Base-by-base conservation (phyloP, 2,113 vertebrate species). In the Perca fluviatilis region DNA sequence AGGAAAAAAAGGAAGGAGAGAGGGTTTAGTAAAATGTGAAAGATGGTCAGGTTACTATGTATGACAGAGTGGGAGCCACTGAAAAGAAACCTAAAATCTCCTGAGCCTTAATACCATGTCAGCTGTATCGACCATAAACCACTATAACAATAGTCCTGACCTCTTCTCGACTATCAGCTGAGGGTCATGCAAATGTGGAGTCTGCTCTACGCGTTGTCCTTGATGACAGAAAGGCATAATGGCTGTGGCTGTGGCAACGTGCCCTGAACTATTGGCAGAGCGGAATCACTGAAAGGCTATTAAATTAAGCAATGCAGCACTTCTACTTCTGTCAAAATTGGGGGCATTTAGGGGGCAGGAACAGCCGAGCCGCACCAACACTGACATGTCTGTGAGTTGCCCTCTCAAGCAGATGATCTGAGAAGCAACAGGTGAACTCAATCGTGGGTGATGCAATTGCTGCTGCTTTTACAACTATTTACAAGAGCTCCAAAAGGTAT, bases 321-420 rank as follows among this genome's bases (percentile, higher is more conserved):
- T 64, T 77, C 61, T 58, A 11, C 60, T 56, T 62, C 53, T 19
- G 40, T 78, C 57, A 16, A 73, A 81, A 85, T 56, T 57, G 56
- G 77, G 73, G 47, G 50, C 69, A 50, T 77, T 80, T 73, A 74
- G 74, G 74, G 58, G 81, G 61, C 18, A 69, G 61, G 71, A 74
- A 78, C 27, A n/a, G 43, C 33, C 6, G 47, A 33, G 61, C 19
- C 47, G 36, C 33, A 49, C 40, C 53, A 64, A 51, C 65, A 33
- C 1, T 4, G 51, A 14, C 36, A 6, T 14, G 49, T 49, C 57
- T 36, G 49, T n/a, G 69, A 33, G 33, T 11, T n/a, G 30, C n/a
- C 43, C 73, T 65, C 25, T 65, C 18, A 27, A 25, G 25, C 1
- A 0, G 15, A 46, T 72, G 27, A 14, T 70, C 58, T 56, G 46